Percentiles rank a stretch among this genome's conserved stretches.
Conservation (phyloP, 2,113 vertebrate genomes). For the Clinocottus analis region DNA sequence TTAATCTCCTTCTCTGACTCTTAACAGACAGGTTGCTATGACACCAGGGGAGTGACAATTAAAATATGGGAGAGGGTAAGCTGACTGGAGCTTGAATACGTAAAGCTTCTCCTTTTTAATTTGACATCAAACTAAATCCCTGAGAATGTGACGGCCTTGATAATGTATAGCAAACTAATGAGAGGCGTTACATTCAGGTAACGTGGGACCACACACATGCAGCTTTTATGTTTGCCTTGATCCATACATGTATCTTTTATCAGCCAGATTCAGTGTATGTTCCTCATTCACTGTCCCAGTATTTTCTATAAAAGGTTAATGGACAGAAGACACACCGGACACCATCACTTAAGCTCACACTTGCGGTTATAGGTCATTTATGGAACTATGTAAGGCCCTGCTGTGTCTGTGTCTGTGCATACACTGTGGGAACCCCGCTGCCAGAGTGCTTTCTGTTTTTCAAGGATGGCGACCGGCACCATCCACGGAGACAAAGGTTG, state of each 20-base stretch:
- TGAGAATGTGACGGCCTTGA: constrained; percentile 6
- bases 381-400: neutral
- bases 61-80: constrained; percentile 16
- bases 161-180: neutral
- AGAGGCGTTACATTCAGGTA: neutral
- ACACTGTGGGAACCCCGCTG: neutral
- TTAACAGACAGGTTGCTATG: constrained; percentile 45
- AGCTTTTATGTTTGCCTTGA: neutral
- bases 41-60: constrained; percentile 16
- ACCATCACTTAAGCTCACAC: neutral
- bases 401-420: neutral
- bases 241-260: neutral
- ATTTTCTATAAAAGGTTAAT: neutral
- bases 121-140: constrained; percentile 19
- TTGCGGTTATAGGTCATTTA: constrained; percentile 8
- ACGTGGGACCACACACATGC: neutral
- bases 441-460: constrained; percentile 6
- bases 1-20: constrained; percentile 27
- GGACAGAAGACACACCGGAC: neutral
- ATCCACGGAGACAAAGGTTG: constrained; percentile 17
- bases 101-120: neutral
- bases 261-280: neutral
- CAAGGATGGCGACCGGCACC: neutral
- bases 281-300: neutral
- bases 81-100: constrained; percentile 28